Evolutionary conservation across 2,797 vertebrate species (phyloP).

Genomic region (Eulemur albifrons): DNA sequence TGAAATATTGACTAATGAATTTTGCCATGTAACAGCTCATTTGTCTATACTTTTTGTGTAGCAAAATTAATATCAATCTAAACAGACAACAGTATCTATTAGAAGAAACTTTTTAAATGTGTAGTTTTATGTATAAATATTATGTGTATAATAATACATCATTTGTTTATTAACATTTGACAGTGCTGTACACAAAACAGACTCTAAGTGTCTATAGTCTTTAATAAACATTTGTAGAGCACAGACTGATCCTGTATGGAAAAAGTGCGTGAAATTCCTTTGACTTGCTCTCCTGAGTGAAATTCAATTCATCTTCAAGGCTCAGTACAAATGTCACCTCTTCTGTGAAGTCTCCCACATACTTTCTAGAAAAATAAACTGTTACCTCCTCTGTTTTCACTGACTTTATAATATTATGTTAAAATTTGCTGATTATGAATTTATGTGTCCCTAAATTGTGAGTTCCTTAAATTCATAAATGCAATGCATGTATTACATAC

Average conservation of each 20-base stretch:
- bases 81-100: background rate
- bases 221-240: background rate
- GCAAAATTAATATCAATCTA: conserved; percentile 15
- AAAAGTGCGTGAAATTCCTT: conserved; percentile 23
- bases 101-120: conserved; percentile 21
- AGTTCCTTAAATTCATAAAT: conserved; percentile 28
- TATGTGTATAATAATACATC: background rate
- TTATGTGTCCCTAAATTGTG: background rate
- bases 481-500: background rate
- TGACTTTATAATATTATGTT: background rate
- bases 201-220: background rate
- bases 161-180: background rate
- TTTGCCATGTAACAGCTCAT: background rate
- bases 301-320: background rate
- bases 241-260: background rate
- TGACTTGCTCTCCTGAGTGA: background rate
- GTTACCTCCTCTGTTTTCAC: background rate
- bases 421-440: conserved; percentile 6
- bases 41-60: background rate
- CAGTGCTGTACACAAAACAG: conserved; percentile 43
- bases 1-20: background rate
- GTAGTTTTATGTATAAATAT: conserved; percentile 10
- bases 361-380: conserved; percentile 20
- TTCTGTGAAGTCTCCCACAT: background rate
- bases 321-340: background rate